Evolutionary conservation across 2,888 invertebrate genomes (phyloP), one percentile per base, ranked within the genome.

Genomic region (Apotomis betuletana): DNA sequence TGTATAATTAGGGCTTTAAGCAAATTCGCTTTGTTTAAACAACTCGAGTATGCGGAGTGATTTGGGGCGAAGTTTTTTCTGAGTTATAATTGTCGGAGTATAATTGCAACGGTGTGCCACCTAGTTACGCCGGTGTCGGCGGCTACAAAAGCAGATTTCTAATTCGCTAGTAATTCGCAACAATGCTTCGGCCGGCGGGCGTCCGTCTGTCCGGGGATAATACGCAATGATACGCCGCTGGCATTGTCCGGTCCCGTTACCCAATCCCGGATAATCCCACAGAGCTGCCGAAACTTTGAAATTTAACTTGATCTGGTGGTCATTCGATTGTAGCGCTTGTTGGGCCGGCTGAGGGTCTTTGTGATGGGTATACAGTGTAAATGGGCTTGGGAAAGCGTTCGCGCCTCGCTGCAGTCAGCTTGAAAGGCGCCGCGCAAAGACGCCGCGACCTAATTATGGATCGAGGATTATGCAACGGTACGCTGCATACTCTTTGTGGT

Each of bases 121-220:
- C 92, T 91, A 90, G 91, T 89, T 92, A 92, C 92, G 90, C 91
- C 79, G 80, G 79, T 87, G 82, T 80, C 90, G 90, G 88, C 80
- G 76, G 79, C 75, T 73, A 78, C 82, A 85, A 88, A 90, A 87
- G 86, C 77, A 78, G 81, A 83, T 87, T 88, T 90, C 83, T 92
- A 92, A 92, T 92, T 92, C 88, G 88, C 81, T 83, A 85, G 85
- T 92, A 91, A 92, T 92, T 92, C 85, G 82, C 82, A 84, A 93
- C 91, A 92, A 93, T 88, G 76, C 81, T 71, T 74, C 73, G 78
- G 85, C 80, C 82, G 85, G 78, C 81, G 83, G 84, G 82, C 85
- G 86, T 85, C 82, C 84, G 86, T 82, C 85, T 80, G 84, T 79
- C 83, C 82, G 81, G 77, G 88, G 84, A 85, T 92, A 90, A 92